These are phyloP conservation scores for Fregata magnificens DNA, from an alignment of 2,113 vertebrate species.

Conservation along the genomic window DNA sequence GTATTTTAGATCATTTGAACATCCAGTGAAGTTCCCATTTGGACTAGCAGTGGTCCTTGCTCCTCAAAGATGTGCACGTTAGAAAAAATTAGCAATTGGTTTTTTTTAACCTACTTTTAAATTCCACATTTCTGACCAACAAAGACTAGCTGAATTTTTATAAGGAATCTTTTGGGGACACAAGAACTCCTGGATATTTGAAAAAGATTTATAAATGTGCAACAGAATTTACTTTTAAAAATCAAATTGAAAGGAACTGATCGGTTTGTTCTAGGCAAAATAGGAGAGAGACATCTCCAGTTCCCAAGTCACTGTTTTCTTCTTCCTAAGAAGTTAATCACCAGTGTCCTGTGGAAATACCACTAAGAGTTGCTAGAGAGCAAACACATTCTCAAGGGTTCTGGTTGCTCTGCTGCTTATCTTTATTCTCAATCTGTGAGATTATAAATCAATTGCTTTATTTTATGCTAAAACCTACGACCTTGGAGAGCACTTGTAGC, in stretches of 20 bases:
- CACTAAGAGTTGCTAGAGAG: neutral
- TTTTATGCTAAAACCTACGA: conserved; percentile 4
- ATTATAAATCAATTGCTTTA: neutral
- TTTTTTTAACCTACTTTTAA: neutral
- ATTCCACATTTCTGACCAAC: neutral
- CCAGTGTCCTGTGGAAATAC: neutral
- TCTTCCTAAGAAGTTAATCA: neutral
- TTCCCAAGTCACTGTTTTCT: neutral
- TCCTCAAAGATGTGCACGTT: neutral
- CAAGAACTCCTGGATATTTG: neutral
- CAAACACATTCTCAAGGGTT: neutral
- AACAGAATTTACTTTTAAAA: neutral
- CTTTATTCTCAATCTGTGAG: neutral
- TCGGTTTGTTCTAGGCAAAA: neutral
- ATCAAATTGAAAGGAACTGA: neutral
- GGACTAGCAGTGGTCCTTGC: neutral
- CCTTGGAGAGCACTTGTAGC: neutral
- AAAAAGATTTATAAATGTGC: neutral
- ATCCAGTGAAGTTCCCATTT: neutral
- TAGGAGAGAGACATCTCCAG: neutral
- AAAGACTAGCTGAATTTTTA: neutral
- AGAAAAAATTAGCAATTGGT: neutral
- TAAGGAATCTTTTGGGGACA: neutral
- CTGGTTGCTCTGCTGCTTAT: neutral
- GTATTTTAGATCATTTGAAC: neutral